These are phyloP conservation scores for Drosophila auraria DNA, from an alignment of 1,140 invertebrate species.

Conservation along the genomic window DNA sequence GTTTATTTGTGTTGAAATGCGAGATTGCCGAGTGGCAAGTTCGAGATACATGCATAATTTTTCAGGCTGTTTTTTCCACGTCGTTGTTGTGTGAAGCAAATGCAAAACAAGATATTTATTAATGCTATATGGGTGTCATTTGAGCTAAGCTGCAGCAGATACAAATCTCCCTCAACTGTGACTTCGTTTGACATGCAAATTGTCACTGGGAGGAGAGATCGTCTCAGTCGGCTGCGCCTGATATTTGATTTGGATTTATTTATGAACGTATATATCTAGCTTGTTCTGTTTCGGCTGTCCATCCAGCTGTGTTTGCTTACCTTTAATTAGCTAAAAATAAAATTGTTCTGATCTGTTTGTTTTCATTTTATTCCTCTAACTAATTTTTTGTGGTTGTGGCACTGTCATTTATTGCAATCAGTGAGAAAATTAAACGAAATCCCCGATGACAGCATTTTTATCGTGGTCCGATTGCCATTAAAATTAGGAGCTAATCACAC, in stretches of 20 bases:
- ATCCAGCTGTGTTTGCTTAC: conserved; percentile 47
- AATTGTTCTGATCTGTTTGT: conserved; percentile 39
- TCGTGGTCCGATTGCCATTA: conserved; percentile 39
- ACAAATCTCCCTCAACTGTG: conserved; percentile 46
- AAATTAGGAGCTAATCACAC: conserved; percentile 64
- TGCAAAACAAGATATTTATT: conserved; percentile 55
- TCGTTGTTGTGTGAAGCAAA: conserved; percentile 27
- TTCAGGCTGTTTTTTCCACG: conserved; percentile 1
- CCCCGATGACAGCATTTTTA: conserved; percentile 50
- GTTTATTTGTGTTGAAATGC: conserved; percentile 54
- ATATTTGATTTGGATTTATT: conserved; percentile 76
- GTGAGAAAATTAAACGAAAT: conserved; percentile 66
- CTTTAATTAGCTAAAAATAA: conserved; percentile 69
- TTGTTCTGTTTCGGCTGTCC: conserved; percentile 13
- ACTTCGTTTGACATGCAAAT: conserved; percentile 77
- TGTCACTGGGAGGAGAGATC: conserved; percentile 26
- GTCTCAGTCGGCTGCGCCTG: conserved; percentile 47
- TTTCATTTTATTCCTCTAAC: conserved; percentile 34
- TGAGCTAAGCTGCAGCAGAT: conserved; percentile 59
- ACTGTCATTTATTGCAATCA: conserved; percentile 78
- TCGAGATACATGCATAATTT: conserved; percentile 68
- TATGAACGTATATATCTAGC: conserved; percentile 16
- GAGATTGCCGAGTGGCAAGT: conserved; percentile 44
- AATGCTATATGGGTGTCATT: conserved; percentile 61
- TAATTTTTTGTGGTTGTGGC: conserved; percentile 43